A percentile compares a stretch with the other conserved stretches of the same genome.
Conservation (phyloP, 2,797 vertebrate genomes). For the Cuniculus paca region DNA sequence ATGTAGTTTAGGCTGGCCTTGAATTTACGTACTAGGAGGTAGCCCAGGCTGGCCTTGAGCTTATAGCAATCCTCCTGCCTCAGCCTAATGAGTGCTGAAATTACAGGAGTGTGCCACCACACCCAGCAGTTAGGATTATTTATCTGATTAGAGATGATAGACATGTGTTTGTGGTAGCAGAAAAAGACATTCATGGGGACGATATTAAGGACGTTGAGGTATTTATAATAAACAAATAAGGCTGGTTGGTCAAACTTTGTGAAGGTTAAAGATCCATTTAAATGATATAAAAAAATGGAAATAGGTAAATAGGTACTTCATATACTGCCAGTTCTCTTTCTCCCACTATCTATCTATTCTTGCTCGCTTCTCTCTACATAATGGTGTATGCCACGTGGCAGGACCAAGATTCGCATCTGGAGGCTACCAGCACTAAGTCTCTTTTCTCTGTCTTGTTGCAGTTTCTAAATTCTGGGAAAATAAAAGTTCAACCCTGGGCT, state of each 20-base stretch:
- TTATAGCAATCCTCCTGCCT: neutral
- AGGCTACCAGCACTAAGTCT: neutral
- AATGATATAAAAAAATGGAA: neutral
- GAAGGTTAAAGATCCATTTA: constrained; percentile 16
- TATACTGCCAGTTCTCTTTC: neutral
- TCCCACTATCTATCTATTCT: neutral
- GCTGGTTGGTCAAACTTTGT: neutral
- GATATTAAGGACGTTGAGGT: neutral
- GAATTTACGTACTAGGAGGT: neutral
- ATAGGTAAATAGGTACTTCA: neutral
- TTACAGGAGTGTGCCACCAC: neutral
- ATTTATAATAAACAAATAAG: constrained; percentile 27
- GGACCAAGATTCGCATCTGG: neutral
- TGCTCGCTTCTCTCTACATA: neutral
- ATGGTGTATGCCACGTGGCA: neutral
- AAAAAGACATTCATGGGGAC: neutral
- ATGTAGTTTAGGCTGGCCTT: neutral
- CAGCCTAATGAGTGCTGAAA: neutral
- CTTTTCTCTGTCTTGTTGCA: neutral
- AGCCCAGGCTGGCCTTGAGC: neutral
- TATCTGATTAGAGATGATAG: neutral
- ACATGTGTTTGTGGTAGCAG: neutral
- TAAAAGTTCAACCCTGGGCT: neutral
- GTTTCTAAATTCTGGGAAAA: neutral
- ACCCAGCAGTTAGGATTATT: neutral